Percentiles rank a stretch among this genome's conserved stretches.
phyloP scores from a whole-genome alignment of 2,888 invertebrate genomes.

The Drosophila demipolita region DNA sequence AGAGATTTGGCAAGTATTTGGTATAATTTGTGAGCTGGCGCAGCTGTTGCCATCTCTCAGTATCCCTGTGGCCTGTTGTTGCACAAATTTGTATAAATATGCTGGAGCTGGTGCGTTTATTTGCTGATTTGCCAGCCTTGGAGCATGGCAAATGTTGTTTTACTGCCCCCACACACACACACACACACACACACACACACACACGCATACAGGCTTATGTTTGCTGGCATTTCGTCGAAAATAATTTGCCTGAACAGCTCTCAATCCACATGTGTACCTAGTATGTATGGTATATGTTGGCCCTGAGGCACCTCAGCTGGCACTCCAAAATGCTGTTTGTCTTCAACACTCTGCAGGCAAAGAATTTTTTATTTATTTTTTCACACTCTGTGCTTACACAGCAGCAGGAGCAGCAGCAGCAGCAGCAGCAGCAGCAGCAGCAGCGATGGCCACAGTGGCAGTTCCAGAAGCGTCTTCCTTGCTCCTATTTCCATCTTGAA shows the following conservation, averaged over 20 bases:
- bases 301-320: conserved; percentile 56
- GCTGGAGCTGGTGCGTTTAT: conserved; percentile 58
- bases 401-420: conserved; percentile 20
- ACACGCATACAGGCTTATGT: conserved; percentile 24
- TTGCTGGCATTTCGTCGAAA: conserved; percentile 65
- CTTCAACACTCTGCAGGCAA: conserved; percentile 59
- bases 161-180: conserved; percentile 32
- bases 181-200: background rate
- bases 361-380: conserved; percentile 74
- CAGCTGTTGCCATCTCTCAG: conserved; percentile 55
- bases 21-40: conserved; percentile 46
- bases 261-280: conserved; percentile 34
- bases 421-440: background rate
- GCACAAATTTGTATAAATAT: conserved; percentile 67
- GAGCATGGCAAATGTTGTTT: conserved; percentile 75
- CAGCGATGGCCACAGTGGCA: conserved; percentile 1
- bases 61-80: conserved; percentile 46
- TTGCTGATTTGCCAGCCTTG: conserved; percentile 72
- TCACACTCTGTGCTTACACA: conserved; percentile 70
- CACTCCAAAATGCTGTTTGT: conserved; percentile 60
- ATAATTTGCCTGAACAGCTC: conserved; percentile 68
- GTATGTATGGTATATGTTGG: conserved; percentile 16
- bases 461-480: background rate
- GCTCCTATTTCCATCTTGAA: conserved; percentile 35
- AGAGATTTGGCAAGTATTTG: conserved; percentile 34